A percentile compares a stretch with the other conserved stretches of the same genome.
Evolutionary conservation across 2,888 invertebrate genomes (phyloP).

Genomic region (Zygothrica quintamaculata): DNA sequence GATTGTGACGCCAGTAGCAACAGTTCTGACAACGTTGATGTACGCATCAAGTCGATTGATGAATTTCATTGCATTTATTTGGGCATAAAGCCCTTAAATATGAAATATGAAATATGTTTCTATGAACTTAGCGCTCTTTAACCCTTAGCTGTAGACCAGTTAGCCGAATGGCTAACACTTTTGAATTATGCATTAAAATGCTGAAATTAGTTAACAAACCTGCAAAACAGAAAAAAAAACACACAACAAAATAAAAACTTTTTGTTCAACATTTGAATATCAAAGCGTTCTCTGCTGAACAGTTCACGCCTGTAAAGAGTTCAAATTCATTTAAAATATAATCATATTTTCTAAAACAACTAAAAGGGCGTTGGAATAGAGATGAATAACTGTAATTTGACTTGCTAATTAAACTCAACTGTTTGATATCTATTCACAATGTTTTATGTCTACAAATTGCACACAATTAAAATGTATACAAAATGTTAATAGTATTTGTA

Average conservation of each 20-base stretch:
- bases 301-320: constrained; percentile 24
- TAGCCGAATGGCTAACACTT: constrained; percentile 45
- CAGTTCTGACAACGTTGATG: constrained; percentile 30
- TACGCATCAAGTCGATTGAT: constrained; percentile 68
- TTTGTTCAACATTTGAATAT: constrained; percentile 74
- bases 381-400: background rate
- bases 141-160: constrained; percentile 61
- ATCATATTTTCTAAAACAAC: constrained; percentile 6
- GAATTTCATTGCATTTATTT: constrained; percentile 77
- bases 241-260: too few relatives aligned
- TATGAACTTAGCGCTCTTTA: constrained; percentile 41
- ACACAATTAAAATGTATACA: too few relatives aligned
- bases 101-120: constrained; percentile 64
- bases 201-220: constrained; percentile 64
- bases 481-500: too few relatives aligned
- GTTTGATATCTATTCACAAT: too few relatives aligned
- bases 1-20: constrained; percentile 30
- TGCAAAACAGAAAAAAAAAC: too few relatives aligned
- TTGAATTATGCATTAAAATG: constrained; percentile 75
- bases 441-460: too few relatives aligned
- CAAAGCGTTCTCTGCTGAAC: constrained; percentile 59
- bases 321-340: constrained; percentile 48
- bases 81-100: constrained; percentile 72
- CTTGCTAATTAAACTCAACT: constrained; percentile 14
- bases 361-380: background rate